Conservation (phyloP, 1,140 invertebrate species). For the Polyergus mexicanus region DNA sequence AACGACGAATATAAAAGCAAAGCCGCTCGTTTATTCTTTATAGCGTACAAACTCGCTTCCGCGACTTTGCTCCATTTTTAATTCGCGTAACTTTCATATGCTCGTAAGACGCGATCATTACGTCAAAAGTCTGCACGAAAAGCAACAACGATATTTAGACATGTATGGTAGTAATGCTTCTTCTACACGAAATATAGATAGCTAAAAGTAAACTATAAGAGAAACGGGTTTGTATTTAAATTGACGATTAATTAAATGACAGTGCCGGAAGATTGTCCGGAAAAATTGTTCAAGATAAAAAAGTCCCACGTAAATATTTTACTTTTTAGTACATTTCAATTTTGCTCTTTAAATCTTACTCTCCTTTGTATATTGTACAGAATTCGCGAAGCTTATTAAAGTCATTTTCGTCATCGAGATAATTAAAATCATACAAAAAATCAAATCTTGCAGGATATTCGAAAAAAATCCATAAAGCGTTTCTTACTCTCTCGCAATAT, state of each 20-base stretch:
- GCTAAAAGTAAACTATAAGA: not conserved
- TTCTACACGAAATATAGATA: conserved; percentile 1
- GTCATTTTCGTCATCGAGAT: not conserved
- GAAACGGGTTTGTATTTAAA: conserved; percentile 3
- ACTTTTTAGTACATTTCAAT: not conserved
- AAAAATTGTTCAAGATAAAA: not conserved
- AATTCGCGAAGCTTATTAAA: not conserved
- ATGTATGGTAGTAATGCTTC: not conserved
- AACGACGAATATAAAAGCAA: conserved; percentile 33
- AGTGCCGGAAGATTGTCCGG: not conserved
- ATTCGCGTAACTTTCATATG: conserved; percentile 53
- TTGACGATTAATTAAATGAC: not conserved
- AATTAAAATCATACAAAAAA: not conserved
- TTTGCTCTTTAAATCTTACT: not conserved
- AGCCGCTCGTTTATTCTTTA: conserved; percentile 4
- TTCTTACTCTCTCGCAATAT: not conserved
- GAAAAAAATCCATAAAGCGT: not conserved
- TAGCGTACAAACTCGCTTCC: conserved; percentile 15
- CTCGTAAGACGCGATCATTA: conserved; percentile 33
- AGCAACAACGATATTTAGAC: conserved; percentile 26
- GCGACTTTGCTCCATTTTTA: conserved; percentile 36
- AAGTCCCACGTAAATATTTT: not conserved
- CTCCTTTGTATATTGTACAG: not conserved
- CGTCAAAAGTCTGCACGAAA: conserved; percentile 23
- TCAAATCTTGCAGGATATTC: not conserved